phyloP scores from a whole-genome alignment of 2,797 vertebrate genomes.

The Pangasius krempfi region DNA sequence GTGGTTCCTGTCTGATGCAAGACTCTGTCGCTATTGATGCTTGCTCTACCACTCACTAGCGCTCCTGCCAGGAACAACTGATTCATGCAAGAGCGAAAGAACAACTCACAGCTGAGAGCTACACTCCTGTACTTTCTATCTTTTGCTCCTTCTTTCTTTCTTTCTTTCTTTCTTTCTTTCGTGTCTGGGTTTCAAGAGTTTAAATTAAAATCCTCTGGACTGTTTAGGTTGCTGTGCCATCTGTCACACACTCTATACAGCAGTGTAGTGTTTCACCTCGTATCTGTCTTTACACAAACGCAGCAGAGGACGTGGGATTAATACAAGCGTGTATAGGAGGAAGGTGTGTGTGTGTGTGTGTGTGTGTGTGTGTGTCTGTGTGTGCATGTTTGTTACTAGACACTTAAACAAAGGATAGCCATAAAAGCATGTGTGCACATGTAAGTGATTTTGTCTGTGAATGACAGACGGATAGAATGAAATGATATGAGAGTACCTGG shows the following conservation, averaged over 20 bases:
- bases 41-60: constrained; percentile 53
- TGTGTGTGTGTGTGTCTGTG: not conserved
- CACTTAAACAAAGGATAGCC: constrained; percentile 5
- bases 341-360: constrained; percentile 6
- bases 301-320: constrained; percentile 26
- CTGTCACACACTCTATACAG: not conserved
- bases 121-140: not conserved
- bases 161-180: not conserved
- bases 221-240: constrained; percentile 5
- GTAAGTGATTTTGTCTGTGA: not conserved
- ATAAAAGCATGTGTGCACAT: not conserved
- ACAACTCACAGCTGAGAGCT: not conserved
- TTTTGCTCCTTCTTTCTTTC: not conserved
- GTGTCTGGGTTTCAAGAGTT: not conserved
- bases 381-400: constrained; percentile 33
- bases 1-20: constrained; percentile 78
- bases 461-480: not conserved
- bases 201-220: not conserved
- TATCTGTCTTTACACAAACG: constrained; percentile 8
- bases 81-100: constrained; percentile 52
- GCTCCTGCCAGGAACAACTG: constrained; percentile 52
- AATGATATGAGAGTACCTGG: not conserved
- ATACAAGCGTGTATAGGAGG: not conserved
- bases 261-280: not conserved
- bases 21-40: constrained; percentile 69